These are phyloP conservation scores for Baryphthengus martii DNA, from an alignment of 2,113 vertebrate species.

Conservation along the genomic window DNA sequence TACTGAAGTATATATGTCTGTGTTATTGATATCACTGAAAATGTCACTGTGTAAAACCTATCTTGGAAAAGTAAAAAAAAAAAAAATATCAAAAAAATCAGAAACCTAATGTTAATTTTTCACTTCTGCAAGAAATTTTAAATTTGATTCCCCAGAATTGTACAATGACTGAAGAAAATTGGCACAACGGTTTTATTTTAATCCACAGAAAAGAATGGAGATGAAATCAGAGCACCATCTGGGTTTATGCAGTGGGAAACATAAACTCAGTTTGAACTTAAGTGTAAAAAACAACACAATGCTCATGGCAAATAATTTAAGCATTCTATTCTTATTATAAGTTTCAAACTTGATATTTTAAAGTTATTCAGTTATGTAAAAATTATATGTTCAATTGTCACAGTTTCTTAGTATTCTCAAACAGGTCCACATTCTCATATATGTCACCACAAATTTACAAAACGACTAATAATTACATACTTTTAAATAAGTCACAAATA, in stretches of 20 bases:
- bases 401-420: background rate
- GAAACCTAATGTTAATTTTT: background rate
- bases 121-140: background rate
- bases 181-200: background rate
- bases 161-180: background rate
- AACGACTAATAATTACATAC: background rate
- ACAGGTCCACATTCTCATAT: background rate
- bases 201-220: background rate
- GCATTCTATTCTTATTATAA: background rate
- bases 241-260: background rate
- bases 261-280: background rate
- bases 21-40: background rate
- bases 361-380: background rate
- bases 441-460: background rate
- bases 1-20: background rate
- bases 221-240: background rate
- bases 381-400: background rate
- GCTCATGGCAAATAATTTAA: background rate
- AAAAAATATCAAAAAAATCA: background rate
- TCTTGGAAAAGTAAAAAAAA: background rate
- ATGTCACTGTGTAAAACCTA: accelerated
- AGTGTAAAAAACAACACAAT: background rate
- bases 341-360: background rate
- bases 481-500: background rate
- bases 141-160: background rate